Evolutionary conservation across 1,140 invertebrate species (phyloP).

Genomic region (Leptinotarsa texana): DNA sequence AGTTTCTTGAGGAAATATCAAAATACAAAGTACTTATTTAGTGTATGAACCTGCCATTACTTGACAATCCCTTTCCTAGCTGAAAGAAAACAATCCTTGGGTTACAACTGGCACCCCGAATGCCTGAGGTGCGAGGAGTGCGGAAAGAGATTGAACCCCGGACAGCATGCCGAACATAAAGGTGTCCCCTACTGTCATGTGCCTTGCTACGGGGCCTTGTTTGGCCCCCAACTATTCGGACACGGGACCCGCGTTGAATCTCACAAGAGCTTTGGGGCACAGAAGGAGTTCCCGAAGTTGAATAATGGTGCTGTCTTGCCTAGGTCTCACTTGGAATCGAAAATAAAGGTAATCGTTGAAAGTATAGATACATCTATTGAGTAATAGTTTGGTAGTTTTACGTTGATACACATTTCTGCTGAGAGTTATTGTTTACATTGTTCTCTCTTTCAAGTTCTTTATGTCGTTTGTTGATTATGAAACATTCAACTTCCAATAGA

Average conservation of each 20-base stretch:
- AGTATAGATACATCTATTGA: too few species aligned
- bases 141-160: slow-evolving; percentile 85
- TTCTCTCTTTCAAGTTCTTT: too few species aligned
- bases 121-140: slow-evolving; percentile 90
- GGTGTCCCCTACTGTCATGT: slow-evolving; percentile 89
- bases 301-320: slow-evolving; percentile 55
- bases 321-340: slow-evolving; percentile 76
- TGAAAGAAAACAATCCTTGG: slow-evolving; percentile 87
- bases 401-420: too few species aligned
- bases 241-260: slow-evolving; percentile 86
- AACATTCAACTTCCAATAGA: too few species aligned
- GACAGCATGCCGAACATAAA: slow-evolving; percentile 91
- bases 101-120: slow-evolving; percentile 92
- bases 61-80: slow-evolving; percentile 62
- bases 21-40: too few species aligned
- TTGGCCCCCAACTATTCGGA: slow-evolving; percentile 84
- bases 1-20: too few species aligned
- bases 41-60: background rate
- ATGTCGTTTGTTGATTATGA: too few species aligned
- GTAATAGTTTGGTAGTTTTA: too few species aligned
- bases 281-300: slow-evolving; percentile 58
- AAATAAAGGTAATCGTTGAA: slow-evolving; percentile 63
- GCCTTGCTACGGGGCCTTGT: slow-evolving; percentile 86
- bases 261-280: slow-evolving; percentile 81
- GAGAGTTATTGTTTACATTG: too few species aligned